Conservation (phyloP, 2,797 vertebrate genomes). For the Platyrinchus mystaceus region DNA sequence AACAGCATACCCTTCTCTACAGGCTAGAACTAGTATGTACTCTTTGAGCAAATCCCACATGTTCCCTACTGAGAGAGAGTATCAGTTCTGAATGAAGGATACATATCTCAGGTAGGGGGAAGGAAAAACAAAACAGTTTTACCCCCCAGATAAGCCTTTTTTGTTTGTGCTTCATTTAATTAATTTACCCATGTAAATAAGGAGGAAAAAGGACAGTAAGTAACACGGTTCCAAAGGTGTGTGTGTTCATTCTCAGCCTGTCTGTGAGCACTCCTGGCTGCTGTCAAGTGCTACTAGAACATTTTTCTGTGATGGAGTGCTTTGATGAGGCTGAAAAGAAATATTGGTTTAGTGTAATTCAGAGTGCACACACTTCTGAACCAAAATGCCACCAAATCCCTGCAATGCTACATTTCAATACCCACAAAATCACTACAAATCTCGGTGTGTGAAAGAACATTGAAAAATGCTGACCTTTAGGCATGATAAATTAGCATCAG, state of each 20-base stretch:
- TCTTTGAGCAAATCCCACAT: neutral
- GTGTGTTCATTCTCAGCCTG: neutral
- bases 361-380: neutral
- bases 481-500: neutral
- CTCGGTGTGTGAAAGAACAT: neutral
- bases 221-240: neutral
- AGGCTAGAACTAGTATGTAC: neutral
- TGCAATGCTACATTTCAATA: neutral
- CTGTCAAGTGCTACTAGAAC: neutral
- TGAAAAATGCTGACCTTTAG: neutral
- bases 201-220: neutral
- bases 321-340: neutral
- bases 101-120: accelerated
- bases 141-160: neutral
- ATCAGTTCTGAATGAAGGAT: neutral
- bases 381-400: neutral
- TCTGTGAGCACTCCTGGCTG: neutral
- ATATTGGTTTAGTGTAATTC: neutral
- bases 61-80: neutral
- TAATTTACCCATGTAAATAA: neutral
- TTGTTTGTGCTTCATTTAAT: neutral
- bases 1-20: neutral
- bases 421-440: neutral
- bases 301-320: neutral
- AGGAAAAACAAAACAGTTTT: neutral